Evolutionary conservation across 2,797 vertebrate genomes (phyloP).

Genomic region (Limosa lapponica): DNA sequence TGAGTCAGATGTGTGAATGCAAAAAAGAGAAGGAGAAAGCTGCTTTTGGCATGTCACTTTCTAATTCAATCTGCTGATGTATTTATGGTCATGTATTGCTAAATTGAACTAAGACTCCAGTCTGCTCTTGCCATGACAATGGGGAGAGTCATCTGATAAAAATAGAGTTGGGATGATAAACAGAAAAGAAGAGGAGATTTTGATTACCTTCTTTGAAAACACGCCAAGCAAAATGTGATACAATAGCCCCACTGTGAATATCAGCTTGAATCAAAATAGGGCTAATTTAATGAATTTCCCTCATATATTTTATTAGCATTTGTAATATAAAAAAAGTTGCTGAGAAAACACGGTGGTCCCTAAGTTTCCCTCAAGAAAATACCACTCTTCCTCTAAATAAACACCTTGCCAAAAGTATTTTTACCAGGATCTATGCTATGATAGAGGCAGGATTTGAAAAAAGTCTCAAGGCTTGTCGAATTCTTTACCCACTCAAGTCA

Average conservation of each 20-base stretch:
- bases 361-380: neutral
- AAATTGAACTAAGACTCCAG: constrained; percentile 7
- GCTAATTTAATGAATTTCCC: neutral
- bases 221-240: neutral
- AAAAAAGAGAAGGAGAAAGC: neutral
- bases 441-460: neutral
- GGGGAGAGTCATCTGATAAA: constrained; percentile 42
- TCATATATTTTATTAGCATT: neutral
- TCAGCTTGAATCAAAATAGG: neutral
- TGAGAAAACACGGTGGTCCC: neutral
- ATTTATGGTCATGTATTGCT: constrained; percentile 44
- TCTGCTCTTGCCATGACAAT: constrained; percentile 57
- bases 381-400: neutral
- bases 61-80: constrained; percentile 45
- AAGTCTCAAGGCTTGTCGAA: neutral
- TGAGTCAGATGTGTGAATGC: constrained; percentile 37
- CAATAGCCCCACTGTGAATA: neutral
- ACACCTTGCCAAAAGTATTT: neutral
- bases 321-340: neutral
- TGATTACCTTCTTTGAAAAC: neutral
- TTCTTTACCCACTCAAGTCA: neutral
- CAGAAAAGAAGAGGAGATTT: neutral
- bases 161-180: constrained; percentile 41
- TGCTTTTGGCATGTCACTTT: neutral
- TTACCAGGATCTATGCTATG: neutral